Evolutionary conservation across 2,888 invertebrate species (phyloP).

Genomic region (Hermaeophaga mercurialis): DNA sequence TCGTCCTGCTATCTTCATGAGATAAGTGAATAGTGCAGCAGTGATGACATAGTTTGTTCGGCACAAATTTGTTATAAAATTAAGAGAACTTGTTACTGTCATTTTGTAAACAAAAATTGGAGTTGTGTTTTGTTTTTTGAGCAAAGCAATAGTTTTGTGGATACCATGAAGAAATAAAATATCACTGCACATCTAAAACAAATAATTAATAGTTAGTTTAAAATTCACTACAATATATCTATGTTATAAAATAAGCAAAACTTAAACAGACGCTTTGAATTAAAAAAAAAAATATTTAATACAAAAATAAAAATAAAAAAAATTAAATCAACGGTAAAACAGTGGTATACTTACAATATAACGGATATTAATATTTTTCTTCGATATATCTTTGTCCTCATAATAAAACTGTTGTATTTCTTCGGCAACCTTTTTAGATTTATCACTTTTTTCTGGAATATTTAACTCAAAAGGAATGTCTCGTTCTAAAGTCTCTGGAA

Average conservation of each 20-base stretch:
- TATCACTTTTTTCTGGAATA: conserved; percentile 37
- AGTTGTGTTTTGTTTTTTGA: conserved; percentile 34
- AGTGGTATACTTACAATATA: conserved; percentile 40
- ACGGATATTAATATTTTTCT: conserved; percentile 53
- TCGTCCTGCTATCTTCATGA: conserved; percentile 37
- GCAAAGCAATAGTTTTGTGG: conserved; percentile 35
- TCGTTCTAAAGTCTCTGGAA: conserved; percentile 37
- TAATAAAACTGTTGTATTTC: conserved; percentile 57
- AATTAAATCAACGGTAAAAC: not conserved
- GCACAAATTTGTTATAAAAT: conserved; percentile 43
- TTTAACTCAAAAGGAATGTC: conserved; percentile 44
- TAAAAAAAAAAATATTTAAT: too few relatives aligned
- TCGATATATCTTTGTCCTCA: conserved; percentile 53
- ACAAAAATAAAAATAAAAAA: too few relatives aligned
- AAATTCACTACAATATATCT: too few relatives aligned
- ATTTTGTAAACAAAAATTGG: conserved; percentile 48
- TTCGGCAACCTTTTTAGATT: conserved; percentile 50
- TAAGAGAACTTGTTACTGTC: conserved; percentile 43
- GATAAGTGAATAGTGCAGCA: conserved; percentile 36
- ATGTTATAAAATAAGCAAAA: too few relatives aligned
- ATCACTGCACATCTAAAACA: conserved; percentile 50
- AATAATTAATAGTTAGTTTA: conserved; percentile 7
- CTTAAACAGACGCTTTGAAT: too few relatives aligned
- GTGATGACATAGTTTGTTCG: conserved; percentile 36
- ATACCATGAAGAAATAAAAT: conserved; percentile 47